phyloP scores from a whole-genome alignment of 2,888 invertebrate genomes.

The Quadriops clusia region DNA sequence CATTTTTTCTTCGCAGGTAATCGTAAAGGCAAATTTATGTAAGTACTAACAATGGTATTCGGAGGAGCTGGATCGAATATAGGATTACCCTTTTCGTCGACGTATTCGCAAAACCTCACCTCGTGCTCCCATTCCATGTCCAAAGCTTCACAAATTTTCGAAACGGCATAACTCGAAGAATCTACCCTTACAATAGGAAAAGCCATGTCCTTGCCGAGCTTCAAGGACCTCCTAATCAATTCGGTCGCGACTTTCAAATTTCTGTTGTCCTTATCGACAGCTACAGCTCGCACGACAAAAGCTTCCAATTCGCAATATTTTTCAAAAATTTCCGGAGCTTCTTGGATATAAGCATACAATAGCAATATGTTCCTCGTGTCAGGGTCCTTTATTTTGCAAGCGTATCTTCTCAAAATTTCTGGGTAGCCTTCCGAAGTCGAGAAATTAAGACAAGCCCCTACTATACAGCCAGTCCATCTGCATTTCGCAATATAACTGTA shows the following conservation, averaged over 20 bases:
- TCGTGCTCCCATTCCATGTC: too few relatives aligned
- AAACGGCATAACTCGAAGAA: conserved; percentile 35
- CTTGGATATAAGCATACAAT: conserved; percentile 41
- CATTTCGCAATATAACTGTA: conserved; percentile 33
- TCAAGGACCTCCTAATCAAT: conserved; percentile 32
- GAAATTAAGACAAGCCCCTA: conserved; percentile 41
- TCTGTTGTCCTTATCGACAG: too few relatives aligned
- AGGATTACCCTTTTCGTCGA: too few relatives aligned
- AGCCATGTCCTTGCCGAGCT: conserved; percentile 36
- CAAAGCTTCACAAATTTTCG: too few relatives aligned
- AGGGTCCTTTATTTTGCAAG: conserved; percentile 34
- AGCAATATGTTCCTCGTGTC: conserved; percentile 39
- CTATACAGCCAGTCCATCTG: conserved; percentile 31
- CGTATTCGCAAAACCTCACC: too few relatives aligned
- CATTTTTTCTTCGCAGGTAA: too few relatives aligned
- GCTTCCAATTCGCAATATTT: conserved; percentile 35
- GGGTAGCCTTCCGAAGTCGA: conserved; percentile 42
- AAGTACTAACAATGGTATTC: too few relatives aligned
- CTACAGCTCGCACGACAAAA: too few relatives aligned
- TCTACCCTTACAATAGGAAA: conserved; percentile 37
- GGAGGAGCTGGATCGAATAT: too few relatives aligned
- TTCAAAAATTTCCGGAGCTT: conserved; percentile 38
- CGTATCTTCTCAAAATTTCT: conserved; percentile 41
- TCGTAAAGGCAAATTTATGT: too few relatives aligned
- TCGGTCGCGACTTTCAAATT: conserved; percentile 36